Percentiles rank a stretch among this genome's conserved stretches.
Evolutionary conservation across 2,797 vertebrate species (phyloP).

Genomic region (Enteromius viviparus): DNA sequence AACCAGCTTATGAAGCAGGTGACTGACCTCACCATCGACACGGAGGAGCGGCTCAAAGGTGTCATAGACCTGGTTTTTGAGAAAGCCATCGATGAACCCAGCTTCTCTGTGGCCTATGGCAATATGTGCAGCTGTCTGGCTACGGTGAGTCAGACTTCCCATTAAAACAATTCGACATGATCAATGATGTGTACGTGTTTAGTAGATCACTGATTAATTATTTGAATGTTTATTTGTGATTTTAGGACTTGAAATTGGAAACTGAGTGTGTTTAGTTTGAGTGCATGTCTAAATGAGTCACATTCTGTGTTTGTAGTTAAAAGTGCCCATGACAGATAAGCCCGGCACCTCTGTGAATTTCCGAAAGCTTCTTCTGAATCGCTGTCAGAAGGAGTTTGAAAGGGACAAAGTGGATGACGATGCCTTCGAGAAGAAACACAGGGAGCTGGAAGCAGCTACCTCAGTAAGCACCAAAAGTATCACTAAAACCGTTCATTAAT

Average conservation of each 20-base stretch:
- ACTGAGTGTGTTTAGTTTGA: not conserved
- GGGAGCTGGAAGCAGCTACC: conserved; percentile 81
- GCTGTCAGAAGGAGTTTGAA: conserved; percentile 90
- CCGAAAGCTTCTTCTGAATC: conserved; percentile 87
- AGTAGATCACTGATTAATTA: not conserved
- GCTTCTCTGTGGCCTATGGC: conserved; percentile 88
- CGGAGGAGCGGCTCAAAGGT: conserved; percentile 87
- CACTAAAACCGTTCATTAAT: not conserved
- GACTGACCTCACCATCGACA: conserved; percentile 86
- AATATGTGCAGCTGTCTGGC: conserved; percentile 90
- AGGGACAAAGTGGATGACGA: conserved; percentile 88
- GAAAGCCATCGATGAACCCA: conserved; percentile 88
- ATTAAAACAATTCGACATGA: not conserved
- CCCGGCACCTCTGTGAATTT: conserved; percentile 87
- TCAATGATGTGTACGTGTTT: not conserved
- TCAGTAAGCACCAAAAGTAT: conserved; percentile 44
- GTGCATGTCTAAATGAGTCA: not conserved
- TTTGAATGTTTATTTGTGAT: not conserved
- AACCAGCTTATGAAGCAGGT: conserved; percentile 90
- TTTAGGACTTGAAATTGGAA: not conserved
- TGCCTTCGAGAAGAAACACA: conserved; percentile 88
- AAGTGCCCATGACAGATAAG: conserved; percentile 89
- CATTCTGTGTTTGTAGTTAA: conserved; percentile 73
- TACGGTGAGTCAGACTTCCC: conserved; percentile 74
- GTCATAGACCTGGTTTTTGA: conserved; percentile 90